Percentiles rank a stretch among this genome's conserved stretches.
Evolutionary conservation across 2,888 invertebrate genomes (phyloP).

Genomic region (Eupeodes luniger): DNA sequence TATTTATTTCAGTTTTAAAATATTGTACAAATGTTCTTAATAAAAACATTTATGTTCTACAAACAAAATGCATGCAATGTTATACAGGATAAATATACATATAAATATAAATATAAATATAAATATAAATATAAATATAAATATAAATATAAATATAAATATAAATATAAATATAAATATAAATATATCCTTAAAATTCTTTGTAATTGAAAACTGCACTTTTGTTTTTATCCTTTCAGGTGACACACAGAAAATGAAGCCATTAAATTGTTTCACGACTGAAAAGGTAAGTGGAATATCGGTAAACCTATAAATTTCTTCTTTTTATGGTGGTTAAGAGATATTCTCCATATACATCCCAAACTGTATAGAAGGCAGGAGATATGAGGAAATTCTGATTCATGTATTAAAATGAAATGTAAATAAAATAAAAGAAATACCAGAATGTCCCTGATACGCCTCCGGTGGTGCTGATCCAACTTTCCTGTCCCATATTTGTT

Average conservation of each 20-base stretch:
- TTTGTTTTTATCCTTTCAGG: constrained; percentile 59
- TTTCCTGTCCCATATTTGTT: constrained; percentile 1
- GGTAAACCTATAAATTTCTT: constrained; percentile 6
- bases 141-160: no score
- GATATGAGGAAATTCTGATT: constrained; percentile 25
- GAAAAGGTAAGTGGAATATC: constrained; percentile 58
- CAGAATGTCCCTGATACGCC: background rate
- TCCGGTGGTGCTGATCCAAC: background rate
- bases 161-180: background rate
- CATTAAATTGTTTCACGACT: constrained; percentile 65
- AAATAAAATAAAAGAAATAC: background rate
- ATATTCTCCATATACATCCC: constrained; percentile 8
- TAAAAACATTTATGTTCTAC: no score
- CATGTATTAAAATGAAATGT: constrained; percentile 5
- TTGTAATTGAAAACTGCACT: constrained; percentile 43
- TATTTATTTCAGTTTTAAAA: no score
- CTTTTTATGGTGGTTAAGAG: constrained; percentile 14
- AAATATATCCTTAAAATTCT: background rate
- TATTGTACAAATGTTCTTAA: no score
- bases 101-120: no score
- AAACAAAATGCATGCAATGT: background rate
- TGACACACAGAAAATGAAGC: constrained; percentile 61
- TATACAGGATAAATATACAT: no score
- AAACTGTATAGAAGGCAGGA: background rate
- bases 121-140: no score